A percentile compares a stretch with the other conserved stretches of the same genome.
These are phyloP conservation scores for Coptodon bakossiorum DNA, from an alignment of 2,113 vertebrate genomes.

Conservation along the genomic window DNA sequence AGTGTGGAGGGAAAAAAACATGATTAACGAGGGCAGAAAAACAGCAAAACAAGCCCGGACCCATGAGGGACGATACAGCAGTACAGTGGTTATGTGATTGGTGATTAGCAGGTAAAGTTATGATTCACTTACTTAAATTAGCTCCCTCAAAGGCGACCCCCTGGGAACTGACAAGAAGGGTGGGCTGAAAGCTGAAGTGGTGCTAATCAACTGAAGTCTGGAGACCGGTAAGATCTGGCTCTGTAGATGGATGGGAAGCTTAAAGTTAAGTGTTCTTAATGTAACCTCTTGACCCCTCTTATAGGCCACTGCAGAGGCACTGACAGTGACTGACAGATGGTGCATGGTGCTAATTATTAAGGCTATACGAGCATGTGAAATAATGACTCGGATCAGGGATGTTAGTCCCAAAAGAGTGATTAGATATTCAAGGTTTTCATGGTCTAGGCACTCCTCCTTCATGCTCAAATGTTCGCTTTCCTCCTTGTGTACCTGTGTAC, in stretches of 20 bases:
- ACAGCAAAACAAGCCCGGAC: conserved; percentile 28
- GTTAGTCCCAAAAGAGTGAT: neutral
- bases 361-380: neutral
- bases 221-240: neutral
- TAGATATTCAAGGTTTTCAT: neutral
- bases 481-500: neutral
- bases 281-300: neutral
- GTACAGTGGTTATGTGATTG: neutral
- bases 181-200: conserved; percentile 16
- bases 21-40: conserved; percentile 21
- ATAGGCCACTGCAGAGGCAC: neutral
- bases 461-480: fast-evolving
- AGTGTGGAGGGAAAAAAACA: neutral
- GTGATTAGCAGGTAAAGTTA: conserved; percentile 53
- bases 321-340: neutral
- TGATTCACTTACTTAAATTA: conserved; percentile 56
- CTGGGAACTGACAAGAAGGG: neutral
- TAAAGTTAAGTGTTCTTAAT: neutral
- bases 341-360: neutral
- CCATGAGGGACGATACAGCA: neutral
- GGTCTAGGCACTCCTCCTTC: neutral
- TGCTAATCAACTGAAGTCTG: conserved; percentile 33
- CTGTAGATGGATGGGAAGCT: neutral
- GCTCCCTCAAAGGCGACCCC: conserved; percentile 19
- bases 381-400: neutral